A percentile compares a stretch with the other conserved stretches of the same genome.
Conservation (phyloP, 2,797 vertebrate species). For the Poliocrania exsul region DNA sequence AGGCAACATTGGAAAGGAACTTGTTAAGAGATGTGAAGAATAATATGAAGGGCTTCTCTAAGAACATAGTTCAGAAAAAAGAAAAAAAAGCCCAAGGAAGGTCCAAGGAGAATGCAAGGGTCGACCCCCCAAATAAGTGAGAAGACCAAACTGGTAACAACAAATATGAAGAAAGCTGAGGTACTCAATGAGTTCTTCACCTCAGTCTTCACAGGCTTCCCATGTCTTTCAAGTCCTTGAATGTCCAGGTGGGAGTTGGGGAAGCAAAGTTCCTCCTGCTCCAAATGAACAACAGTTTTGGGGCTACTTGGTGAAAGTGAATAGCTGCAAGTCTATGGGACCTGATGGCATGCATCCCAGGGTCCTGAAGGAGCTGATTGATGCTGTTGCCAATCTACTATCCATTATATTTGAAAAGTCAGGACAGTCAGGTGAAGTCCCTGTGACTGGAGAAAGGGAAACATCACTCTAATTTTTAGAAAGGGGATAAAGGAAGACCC, state of each 20-base stretch:
- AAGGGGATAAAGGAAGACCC: background rate
- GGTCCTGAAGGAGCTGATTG: background rate
- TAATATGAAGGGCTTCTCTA: background rate
- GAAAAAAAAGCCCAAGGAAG: background rate
- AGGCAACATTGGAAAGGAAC: background rate
- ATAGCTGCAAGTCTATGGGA: background rate
- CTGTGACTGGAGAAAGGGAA: background rate
- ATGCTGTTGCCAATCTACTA: background rate
- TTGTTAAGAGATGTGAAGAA: background rate
- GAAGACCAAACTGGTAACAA: background rate
- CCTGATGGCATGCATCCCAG: background rate
- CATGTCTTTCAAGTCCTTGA: background rate
- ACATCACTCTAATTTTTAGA: background rate
- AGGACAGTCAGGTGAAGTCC: background rate
- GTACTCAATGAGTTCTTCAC: background rate
- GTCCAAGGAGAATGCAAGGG: background rate
- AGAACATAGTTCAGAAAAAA: background rate
- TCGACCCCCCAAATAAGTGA: rapidly evolving
- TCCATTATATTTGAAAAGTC: background rate
- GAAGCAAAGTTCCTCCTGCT: background rate
- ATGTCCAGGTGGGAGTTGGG: background rate
- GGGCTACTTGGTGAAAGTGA: background rate
- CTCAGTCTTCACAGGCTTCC: background rate
- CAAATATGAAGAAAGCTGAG: background rate
- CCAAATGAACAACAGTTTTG: background rate